These are phyloP conservation scores for Notodromas monacha DNA, from an alignment of 2,888 invertebrate species.

Conservation along the genomic window DNA sequence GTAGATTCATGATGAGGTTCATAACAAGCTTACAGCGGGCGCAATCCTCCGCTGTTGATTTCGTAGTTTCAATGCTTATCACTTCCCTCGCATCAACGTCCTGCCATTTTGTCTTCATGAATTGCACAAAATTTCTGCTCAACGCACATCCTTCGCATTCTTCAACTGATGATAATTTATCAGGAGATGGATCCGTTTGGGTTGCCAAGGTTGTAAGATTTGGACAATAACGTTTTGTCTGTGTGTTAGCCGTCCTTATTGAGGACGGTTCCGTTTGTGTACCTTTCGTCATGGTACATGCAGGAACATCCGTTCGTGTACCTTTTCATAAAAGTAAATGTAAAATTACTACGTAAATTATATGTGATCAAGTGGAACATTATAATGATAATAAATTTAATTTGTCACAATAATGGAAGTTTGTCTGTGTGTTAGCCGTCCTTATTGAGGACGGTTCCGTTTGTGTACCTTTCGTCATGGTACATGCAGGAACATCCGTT, in stretches of 20 bases:
- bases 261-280: constrained; percentile 4
- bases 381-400: constrained; percentile 4
- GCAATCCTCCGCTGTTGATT: constrained; percentile 4
- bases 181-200: constrained; percentile 4
- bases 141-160: constrained; percentile 2
- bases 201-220: constrained; percentile 4
- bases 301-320: constrained; percentile 4
- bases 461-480: no score
- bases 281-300: constrained; percentile 4
- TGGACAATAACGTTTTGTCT: constrained; percentile 2
- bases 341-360: constrained; percentile 4
- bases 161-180: constrained; percentile 2
- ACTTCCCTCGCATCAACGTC: constrained; percentile 4
- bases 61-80: constrained; percentile 1
- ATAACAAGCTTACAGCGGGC: constrained; percentile 2
- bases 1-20: constrained; percentile 2
- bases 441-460: no score
- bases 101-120: constrained; percentile 1
- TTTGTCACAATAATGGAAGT: constrained; percentile 4
- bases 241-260: constrained; percentile 4
- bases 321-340: constrained; percentile 4
- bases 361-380: constrained; percentile 4
- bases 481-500: no score
- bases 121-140: constrained; percentile 4
- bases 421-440: no score